Evolutionary conservation across 2,113 vertebrate species (phyloP).

Genomic region (Piprites chloris): DNA sequence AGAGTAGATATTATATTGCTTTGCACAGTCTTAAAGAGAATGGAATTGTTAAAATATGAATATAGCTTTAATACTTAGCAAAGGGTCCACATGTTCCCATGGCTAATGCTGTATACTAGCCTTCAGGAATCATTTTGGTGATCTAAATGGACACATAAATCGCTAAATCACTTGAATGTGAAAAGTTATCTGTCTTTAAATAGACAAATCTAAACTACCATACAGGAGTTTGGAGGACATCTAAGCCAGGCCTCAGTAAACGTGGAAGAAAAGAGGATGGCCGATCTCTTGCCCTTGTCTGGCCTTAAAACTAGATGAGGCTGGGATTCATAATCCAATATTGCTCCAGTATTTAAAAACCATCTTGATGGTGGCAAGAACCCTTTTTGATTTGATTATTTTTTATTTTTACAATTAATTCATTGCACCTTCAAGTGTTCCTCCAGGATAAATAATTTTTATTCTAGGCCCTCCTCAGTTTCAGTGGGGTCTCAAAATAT

Average conservation of each 20-base stretch:
- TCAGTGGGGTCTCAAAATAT: background rate
- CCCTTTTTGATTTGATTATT: background rate
- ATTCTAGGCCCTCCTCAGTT: background rate
- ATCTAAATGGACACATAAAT: background rate
- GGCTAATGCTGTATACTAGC: background rate
- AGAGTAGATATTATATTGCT: background rate
- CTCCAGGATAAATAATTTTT: background rate
- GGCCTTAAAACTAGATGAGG: background rate
- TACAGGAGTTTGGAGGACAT: rapidly evolving
- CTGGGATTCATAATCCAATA: background rate
- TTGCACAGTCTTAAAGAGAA: background rate
- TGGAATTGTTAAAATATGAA: background rate
- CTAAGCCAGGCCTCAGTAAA: background rate
- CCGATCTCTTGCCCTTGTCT: background rate
- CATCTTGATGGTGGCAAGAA: background rate
- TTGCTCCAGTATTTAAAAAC: background rate
- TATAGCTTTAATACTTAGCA: background rate
- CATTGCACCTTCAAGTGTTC: background rate
- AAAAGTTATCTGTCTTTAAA: background rate
- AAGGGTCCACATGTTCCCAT: background rate
- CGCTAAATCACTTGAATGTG: background rate
- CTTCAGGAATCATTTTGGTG: background rate
- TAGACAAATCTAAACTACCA: background rate
- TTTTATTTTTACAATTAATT: background rate
- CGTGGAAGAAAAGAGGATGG: background rate